These are phyloP conservation scores for Indri indri DNA, from an alignment of 2,113 vertebrate species.

Conservation along the genomic window DNA sequence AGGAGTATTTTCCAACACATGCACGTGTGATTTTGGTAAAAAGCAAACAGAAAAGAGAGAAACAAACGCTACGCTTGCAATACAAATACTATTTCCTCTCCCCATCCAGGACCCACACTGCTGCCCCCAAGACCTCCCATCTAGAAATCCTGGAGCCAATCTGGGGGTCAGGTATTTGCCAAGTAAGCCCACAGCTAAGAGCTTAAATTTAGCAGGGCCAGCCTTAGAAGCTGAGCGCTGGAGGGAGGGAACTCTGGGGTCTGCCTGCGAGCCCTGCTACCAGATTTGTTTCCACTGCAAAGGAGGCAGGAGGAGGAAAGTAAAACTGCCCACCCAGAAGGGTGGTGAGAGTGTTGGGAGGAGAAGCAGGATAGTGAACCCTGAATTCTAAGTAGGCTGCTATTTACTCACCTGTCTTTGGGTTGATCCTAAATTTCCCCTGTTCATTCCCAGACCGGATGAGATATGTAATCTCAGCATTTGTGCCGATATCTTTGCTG, in stretches of 20 bases:
- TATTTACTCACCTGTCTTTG: conserved; percentile 88
- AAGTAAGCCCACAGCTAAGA: background rate
- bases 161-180: background rate
- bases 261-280: rapidly evolving
- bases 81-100: background rate
- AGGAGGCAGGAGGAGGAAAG: background rate
- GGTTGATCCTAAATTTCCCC: conserved; percentile 93
- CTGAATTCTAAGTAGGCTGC: background rate
- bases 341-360: background rate
- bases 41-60: background rate
- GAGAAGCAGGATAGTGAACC: background rate
- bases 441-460: conserved; percentile 96
- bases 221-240: background rate
- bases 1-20: background rate
- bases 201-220: background rate
- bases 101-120: background rate
- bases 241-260: background rate
- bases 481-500: conserved; percentile 97
- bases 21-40: background rate
- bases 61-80: background rate
- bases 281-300: background rate
- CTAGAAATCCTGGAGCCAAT: background rate
- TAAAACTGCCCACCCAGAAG: background rate
- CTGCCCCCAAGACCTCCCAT: background rate
- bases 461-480: conserved; percentile 95